Conservation (phyloP, 2,888 invertebrate genomes). For the Archips crataeganus region DNA sequence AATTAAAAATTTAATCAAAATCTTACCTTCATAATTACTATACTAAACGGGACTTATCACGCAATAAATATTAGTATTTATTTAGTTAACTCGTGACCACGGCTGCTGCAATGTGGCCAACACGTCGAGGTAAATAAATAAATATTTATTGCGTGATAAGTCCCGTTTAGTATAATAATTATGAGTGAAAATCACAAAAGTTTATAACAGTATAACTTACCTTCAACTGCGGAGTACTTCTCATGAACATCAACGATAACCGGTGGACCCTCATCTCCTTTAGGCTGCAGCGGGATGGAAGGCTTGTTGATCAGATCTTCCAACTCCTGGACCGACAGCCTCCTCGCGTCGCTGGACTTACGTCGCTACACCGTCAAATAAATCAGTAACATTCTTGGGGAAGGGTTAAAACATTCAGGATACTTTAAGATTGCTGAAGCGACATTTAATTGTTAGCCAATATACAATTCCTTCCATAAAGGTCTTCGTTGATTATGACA, state of each 20-base stretch:
- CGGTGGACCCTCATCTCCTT: constrained; percentile 94
- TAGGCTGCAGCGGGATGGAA: constrained; percentile 93
- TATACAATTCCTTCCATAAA: constrained; percentile 12
- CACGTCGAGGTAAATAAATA: no score
- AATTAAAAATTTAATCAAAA: not conserved
- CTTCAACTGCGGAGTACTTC: constrained; percentile 98
- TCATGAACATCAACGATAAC: constrained; percentile 97
- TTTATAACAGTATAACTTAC: no score
- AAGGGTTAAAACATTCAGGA: not conserved
- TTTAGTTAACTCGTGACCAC: no score
- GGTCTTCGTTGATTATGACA: not conserved
- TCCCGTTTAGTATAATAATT: no score
- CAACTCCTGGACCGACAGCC: constrained; percentile 95
- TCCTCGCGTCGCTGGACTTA: constrained; percentile 95
- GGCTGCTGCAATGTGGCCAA: no score
- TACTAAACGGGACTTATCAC: no score
- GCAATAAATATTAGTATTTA: no score
- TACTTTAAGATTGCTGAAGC: constrained; percentile 4
- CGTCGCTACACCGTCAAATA: constrained; percentile 86
- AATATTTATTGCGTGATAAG: no score
- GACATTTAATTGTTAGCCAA: constrained; percentile 13
- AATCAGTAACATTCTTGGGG: constrained; percentile 20
- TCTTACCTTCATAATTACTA: constrained; percentile 96
- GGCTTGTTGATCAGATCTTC: constrained; percentile 96
- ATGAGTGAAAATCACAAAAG: no score